These are phyloP conservation scores for Callospermophilus lateralis DNA, from an alignment of 2,113 vertebrate species.

Conservation along the genomic window DNA sequence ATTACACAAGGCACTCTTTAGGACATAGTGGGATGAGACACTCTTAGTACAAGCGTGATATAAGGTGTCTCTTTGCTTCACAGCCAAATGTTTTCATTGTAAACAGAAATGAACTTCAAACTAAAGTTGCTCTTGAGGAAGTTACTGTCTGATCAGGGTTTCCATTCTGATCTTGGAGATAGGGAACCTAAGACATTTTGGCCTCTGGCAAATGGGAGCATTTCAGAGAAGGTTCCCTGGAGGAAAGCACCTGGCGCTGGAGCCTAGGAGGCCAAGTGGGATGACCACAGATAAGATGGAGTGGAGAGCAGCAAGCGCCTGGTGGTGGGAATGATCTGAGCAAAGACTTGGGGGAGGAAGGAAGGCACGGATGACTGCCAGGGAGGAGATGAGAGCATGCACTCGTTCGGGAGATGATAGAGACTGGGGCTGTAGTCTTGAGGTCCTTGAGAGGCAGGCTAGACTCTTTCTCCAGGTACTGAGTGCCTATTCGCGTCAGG, in stretches of 20 bases:
- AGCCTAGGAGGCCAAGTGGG: background rate
- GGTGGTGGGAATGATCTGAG: background rate
- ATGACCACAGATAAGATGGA: rapidly evolving
- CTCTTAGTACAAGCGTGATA: background rate
- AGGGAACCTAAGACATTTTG: background rate
- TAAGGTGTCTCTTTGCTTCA: background rate
- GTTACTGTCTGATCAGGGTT: background rate
- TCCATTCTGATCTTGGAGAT: background rate
- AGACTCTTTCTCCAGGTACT: rapidly evolving
- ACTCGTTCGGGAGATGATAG: background rate
- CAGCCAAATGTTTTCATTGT: background rate
- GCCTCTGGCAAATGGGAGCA: background rate
- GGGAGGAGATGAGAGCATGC: background rate
- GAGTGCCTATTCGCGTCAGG: background rate
- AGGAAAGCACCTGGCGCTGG: background rate
- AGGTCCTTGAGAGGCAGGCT: background rate
- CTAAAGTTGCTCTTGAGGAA: background rate
- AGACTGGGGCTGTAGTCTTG: background rate
- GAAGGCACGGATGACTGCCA: background rate
- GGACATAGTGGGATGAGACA: background rate
- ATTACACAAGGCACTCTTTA: background rate
- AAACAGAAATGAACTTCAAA: background rate
- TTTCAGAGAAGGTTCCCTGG: background rate
- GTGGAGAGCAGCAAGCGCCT: rapidly evolving
- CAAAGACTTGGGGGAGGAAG: background rate